Percentiles rank a stretch among this genome's conserved stretches.
Conservation (phyloP, 2,797 vertebrate species). For the Lithobates sylvaticus region DNA sequence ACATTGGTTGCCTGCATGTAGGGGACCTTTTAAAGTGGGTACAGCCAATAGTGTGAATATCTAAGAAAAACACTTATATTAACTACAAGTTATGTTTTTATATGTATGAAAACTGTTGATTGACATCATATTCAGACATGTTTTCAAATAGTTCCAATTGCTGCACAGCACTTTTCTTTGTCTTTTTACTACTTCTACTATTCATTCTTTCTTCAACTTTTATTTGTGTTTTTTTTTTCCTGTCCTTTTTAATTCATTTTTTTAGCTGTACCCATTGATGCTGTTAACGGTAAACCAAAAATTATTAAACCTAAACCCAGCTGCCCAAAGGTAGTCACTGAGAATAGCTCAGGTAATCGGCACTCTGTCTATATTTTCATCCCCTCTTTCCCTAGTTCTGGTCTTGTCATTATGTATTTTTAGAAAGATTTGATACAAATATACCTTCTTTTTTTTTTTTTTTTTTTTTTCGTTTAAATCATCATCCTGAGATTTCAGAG, state of each 20-base stretch:
- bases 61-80: too few relatives aligned
- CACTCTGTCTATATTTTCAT: background rate
- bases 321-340: slow-evolving; percentile 53
- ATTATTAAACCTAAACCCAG: slow-evolving; percentile 70
- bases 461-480: too few relatives aligned
- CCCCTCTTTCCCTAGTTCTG: background rate
- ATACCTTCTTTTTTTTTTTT: too few relatives aligned
- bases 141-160: background rate
- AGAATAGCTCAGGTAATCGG: slow-evolving; percentile 62
- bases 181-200: background rate
- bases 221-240: slow-evolving; percentile 61
- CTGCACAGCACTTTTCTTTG: background rate
- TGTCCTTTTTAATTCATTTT: slow-evolving; percentile 66
- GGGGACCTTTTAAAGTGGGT: too few relatives aligned
- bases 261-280: slow-evolving; percentile 77
- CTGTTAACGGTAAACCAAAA: slow-evolving; percentile 82
- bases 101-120: background rate
- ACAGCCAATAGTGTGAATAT: too few relatives aligned
- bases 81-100: too few relatives aligned
- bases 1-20: too few relatives aligned
- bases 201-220: slow-evolving; percentile 60
- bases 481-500: background rate
- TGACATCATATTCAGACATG: background rate
- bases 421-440: background rate
- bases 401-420: background rate